Evolutionary conservation across 2,888 invertebrate species (phyloP), one percentile per base, ranked within the genome.

Genomic region (Pseudanteris insignis): DNA sequence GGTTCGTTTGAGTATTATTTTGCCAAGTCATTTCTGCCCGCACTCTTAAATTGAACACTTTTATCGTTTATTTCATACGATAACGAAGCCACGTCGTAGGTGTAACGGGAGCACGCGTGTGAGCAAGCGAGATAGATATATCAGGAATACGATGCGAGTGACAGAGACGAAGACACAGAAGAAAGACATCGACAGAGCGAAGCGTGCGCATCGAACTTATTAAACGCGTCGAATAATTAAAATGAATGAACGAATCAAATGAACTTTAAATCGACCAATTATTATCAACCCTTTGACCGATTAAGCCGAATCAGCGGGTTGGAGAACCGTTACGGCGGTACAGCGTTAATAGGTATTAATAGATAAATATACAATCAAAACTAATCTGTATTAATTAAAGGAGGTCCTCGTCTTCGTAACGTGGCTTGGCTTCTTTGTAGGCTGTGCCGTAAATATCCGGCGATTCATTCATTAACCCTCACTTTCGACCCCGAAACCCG

Each of bases 331-430:
- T 64, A 65, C 64, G 62, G 64, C 65, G 67, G 55, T 67, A 58
- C 66, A 53, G 63, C 70, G 73, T 78, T 75, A 73, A 74, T 75
- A 73, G 74, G 73, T 70, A 79, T 79, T 79, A 78, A 79, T 79
- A 77, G 76, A 79, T 78, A 79, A 79, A 78, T 76, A 77, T 77
- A 78, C 77, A 79, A 79, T 79, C 78, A 77, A 71, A 72, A 73
- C 75, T 78, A 78, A 79, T 79, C 78, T 79, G 78, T 79, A 78
- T 79, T 78, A 78, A 79, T 79, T 78, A 78, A 76, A 74, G 70
- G 65, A 70, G 71, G 71, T 72, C 68, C 71, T 72, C 69, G 67
- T 66, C 70, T 72, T 70, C 69, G 67, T 59, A n/a, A 67, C 70
- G 70, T 66, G 64, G 67, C 72, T 71, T 71, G 70, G 66, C 68